Conservation (phyloP, 2,797 vertebrate species). For the Champsocephalus gunnari region DNA sequence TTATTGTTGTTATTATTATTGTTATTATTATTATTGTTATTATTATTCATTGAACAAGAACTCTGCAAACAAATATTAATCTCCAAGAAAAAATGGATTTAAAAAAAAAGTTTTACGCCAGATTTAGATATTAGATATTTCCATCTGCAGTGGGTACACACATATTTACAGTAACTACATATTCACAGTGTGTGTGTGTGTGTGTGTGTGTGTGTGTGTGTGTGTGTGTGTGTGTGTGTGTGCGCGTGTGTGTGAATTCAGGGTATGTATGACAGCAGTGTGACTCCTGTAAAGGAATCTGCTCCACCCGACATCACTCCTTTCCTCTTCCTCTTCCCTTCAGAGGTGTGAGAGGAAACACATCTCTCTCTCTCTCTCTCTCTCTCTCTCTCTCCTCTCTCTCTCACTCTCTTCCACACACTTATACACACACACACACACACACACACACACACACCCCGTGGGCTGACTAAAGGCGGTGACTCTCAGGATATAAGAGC, state of each 20-base stretch:
- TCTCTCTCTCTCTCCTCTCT: constrained; percentile 35
- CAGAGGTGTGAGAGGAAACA: constrained; percentile 85
- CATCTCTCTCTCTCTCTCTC: constrained; percentile 41
- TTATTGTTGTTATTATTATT: no score
- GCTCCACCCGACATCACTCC: constrained; percentile 51
- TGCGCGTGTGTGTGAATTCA: not conserved
- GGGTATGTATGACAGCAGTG: constrained; percentile 30
- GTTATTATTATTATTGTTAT: no score
- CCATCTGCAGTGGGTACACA: no score
- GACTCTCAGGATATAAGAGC: constrained; percentile 74
- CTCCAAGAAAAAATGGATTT: no score
- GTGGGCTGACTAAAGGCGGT: constrained; percentile 77
- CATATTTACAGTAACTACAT: no score
- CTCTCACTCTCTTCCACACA: not conserved
- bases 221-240: no score
- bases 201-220: no score
- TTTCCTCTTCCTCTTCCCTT: constrained; percentile 65
- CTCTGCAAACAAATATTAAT: no score
- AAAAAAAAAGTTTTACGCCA: no score
- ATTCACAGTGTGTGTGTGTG: no score
- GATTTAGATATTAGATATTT: no score
- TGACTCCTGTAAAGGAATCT: constrained; percentile 62
- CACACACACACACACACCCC: constrained; percentile 76
- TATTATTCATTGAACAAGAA: no score
- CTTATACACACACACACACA: constrained; percentile 54